A percentile compares a stretch with the other conserved stretches of the same genome.
phyloP scores from a whole-genome alignment of 2,888 invertebrate genomes.

The Heteromurus nitidus region DNA sequence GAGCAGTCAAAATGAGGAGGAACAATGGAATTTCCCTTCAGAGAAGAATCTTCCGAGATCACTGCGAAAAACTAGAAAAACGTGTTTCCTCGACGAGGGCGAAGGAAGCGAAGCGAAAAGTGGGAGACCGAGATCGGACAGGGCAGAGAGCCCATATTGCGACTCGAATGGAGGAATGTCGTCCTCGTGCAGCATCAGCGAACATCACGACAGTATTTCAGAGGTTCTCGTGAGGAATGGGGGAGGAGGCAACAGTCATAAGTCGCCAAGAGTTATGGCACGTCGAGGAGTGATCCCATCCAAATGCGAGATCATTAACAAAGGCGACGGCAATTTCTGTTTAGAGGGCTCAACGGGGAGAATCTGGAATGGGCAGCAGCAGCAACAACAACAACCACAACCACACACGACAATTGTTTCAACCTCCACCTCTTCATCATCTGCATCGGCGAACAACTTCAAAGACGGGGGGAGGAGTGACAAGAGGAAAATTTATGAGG shows the following conservation, averaged over 20 bases:
- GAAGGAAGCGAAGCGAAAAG: background rate
- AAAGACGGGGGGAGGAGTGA: slow-evolving; percentile 41
- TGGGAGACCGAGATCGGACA: slow-evolving; percentile 5
- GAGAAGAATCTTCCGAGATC: slow-evolving; percentile 73
- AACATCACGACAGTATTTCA: background rate
- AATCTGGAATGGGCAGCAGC: slow-evolving; percentile 47
- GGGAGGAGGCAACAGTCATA: slow-evolving; percentile 29
- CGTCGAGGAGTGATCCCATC: slow-evolving; percentile 9
- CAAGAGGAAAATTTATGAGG: slow-evolving; percentile 68
- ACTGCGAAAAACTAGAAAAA: slow-evolving; percentile 72
- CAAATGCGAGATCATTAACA: slow-evolving; percentile 52
- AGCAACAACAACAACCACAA: background rate
- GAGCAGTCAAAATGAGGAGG: slow-evolving; percentile 68
- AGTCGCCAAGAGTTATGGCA: slow-evolving; percentile 50
- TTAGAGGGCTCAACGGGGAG: slow-evolving; percentile 20
- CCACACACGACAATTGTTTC: slow-evolving; percentile 14
- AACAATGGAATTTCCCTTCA: slow-evolving; percentile 73
- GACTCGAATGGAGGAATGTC: slow-evolving; percentile 26
- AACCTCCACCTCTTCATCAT: slow-evolving; percentile 4
- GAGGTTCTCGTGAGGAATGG: slow-evolving; percentile 10
- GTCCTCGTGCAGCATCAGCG: no score
- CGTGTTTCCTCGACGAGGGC: slow-evolving; percentile 70
- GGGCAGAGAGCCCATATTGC: slow-evolving; percentile 39
- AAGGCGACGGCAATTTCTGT: slow-evolving; percentile 41
- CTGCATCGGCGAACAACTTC: slow-evolving; percentile 2